Base-by-base conservation (phyloP, 2,113 vertebrate genomes). In the Xyliphius kryptos region DNA sequence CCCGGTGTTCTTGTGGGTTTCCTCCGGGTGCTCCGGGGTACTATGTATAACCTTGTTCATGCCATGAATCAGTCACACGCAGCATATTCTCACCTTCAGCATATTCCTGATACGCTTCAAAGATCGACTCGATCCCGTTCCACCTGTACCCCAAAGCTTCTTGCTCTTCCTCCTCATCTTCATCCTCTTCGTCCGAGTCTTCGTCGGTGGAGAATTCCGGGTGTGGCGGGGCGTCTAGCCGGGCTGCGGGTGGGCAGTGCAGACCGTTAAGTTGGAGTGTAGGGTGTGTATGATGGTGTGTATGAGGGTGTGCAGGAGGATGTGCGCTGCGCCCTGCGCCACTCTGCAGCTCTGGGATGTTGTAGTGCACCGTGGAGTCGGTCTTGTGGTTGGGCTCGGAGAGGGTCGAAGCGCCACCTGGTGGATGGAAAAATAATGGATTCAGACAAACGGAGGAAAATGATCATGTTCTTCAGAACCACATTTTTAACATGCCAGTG, bases 51-150 rank as follows among this genome's bases (percentile, higher is more conserved):
- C n/a, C n/a, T n/a, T n/a, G n/a, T n/a, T n/a, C n/a, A n/a, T n/a
- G n/a, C n/a, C n/a, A n/a, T n/a, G n/a, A n/a, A n/a, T n/a, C n/a
- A n/a, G n/a, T n/a, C n/a, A n/a, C n/a, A n/a, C n/a, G n/a, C n/a
- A n/a, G n/a, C n/a, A n/a, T n/a, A n/a, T n/a, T n/a, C 76, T 76
- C 68, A 98, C 96, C 95, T 88, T 98, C 96, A 73, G 92, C 84
- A 41, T 97, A 95, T 73, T 98, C 95, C 84, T 98, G 96, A 86
- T 98, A 98, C 60, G 96, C 93, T 85, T 96, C 95, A 77, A 96
- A 94, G 76, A 97, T 86, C 19, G 92, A 91, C 87, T 98, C 96
- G 17, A 98, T 97, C 71, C 96, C 96, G 73, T 91, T 92, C 96
- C 96, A 98, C 76, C 88, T 91, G 73, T 83, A 87, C 66, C 80